Conservation (phyloP, 2,888 invertebrate species). For the Ceraclea dissimilis region DNA sequence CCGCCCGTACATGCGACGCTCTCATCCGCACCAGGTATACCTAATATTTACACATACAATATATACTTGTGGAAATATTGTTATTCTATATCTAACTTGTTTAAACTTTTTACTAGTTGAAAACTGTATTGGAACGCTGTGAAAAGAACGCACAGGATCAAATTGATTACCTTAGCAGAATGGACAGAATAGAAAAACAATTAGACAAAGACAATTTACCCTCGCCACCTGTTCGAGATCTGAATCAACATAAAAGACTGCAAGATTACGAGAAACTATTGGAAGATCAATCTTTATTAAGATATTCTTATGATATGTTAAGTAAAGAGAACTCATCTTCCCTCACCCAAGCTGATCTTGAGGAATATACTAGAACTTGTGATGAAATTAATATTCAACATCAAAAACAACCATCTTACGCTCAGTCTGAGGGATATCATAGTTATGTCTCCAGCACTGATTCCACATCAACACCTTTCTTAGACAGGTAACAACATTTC, state of each 20-base stretch:
- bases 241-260: constrained; percentile 40
- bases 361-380: constrained; percentile 61
- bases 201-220: constrained; percentile 43
- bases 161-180: constrained; percentile 49
- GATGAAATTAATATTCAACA: constrained; percentile 52
- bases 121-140: constrained; percentile 62
- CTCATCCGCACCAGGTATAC: constrained; percentile 34
- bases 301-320: constrained; percentile 25
- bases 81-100: background rate
- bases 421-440: constrained; percentile 73
- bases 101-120: constrained; percentile 45
- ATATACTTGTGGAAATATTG: background rate
- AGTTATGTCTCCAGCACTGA: constrained; percentile 73
- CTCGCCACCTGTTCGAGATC: constrained; percentile 62
- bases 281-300: constrained; percentile 13
- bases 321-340: constrained; percentile 24
- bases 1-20: constrained; percentile 56
- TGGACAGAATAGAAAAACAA: constrained; percentile 9
- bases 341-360: constrained; percentile 60
- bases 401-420: constrained; percentile 68
- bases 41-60: too few relatives aligned
- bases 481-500: constrained; percentile 52
- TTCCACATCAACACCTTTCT: constrained; percentile 67
- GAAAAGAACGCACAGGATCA: constrained; percentile 54
- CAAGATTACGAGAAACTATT: constrained; percentile 29